phyloP scores from a whole-genome alignment of 1,140 invertebrate species.

The Harpegnathos saltator region DNA sequence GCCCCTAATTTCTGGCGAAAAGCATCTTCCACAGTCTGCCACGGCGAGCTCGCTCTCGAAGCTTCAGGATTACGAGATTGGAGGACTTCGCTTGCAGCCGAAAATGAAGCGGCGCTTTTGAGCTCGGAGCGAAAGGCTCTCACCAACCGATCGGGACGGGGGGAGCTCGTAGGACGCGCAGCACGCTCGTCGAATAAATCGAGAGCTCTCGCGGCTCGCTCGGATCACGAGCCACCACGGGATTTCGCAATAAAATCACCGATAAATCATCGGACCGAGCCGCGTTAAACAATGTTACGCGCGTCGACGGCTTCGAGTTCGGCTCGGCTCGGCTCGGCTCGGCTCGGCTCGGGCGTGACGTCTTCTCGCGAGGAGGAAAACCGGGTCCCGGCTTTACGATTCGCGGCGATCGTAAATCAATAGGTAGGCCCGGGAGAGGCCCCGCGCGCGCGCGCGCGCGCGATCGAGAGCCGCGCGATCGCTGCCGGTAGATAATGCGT shows the following conservation, averaged over 20 bases:
- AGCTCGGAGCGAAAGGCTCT: too few relatives aligned
- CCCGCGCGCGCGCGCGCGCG: not conserved
- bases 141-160: too few relatives aligned
- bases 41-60: too few relatives aligned
- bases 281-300: not conserved
- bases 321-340: too few relatives aligned
- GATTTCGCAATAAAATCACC: constrained; percentile 7
- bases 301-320: constrained; percentile 1
- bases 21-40: too few relatives aligned
- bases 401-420: constrained; percentile 66
- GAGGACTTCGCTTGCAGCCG: too few relatives aligned
- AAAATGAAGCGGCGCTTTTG: too few relatives aligned
- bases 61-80: too few relatives aligned
- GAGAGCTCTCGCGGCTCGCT: not conserved
- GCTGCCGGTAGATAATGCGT: constrained; percentile 58
- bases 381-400: constrained; percentile 59
- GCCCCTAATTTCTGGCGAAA: too few relatives aligned
- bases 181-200: not conserved
- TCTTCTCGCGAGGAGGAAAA: constrained; percentile 41
- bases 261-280: not conserved
- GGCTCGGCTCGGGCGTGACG: constrained; percentile 33
- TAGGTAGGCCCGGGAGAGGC: constrained; percentile 23
- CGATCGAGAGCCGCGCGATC: constrained; percentile 52
- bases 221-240: not conserved
- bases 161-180: too few relatives aligned